These are phyloP conservation scores for Corythornis leucogaster DNA, from an alignment of 2,797 vertebrate species.

Conservation along the genomic window DNA sequence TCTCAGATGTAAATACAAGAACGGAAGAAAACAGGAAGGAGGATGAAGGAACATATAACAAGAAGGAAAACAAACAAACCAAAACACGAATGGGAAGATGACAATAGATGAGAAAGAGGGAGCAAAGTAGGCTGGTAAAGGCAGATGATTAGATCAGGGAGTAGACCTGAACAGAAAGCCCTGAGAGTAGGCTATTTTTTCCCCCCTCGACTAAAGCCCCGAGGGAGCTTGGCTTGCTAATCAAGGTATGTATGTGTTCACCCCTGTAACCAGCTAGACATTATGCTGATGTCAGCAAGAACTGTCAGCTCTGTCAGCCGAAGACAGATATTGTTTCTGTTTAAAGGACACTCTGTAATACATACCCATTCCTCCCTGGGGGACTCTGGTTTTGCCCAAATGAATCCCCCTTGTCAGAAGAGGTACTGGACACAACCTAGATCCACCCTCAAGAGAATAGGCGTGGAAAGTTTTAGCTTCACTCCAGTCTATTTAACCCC, in stretches of 20 bases:
- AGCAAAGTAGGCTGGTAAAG: not conserved
- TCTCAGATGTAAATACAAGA: not conserved
- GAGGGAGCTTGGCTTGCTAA: not conserved
- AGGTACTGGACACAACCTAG: not conserved
- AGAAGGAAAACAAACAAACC: not conserved
- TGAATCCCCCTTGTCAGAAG: not conserved
- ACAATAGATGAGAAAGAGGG: not conserved
- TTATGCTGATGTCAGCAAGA: conserved; percentile 33
- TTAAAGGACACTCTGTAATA: not conserved
- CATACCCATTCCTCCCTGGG: not conserved
- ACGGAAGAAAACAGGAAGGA: not conserved
- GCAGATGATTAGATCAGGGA: not conserved
- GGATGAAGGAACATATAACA: not conserved
- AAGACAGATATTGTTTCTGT: not conserved
- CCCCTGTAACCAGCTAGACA: not conserved
- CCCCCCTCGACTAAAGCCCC: not conserved
- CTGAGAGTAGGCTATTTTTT: not conserved
- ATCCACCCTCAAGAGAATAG: not conserved
- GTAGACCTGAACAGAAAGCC: not conserved
- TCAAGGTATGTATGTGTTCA: not conserved
- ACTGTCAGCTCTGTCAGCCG: not conserved
- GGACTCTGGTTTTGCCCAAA: not conserved
- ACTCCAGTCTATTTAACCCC: not conserved
- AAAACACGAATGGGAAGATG: not conserved
- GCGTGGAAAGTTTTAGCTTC: not conserved